A percentile compares a stretch with the other conserved stretches of the same genome.
These are phyloP conservation scores for Lochmaea crataegi DNA, from an alignment of 2,888 invertebrate species.

Conservation along the genomic window DNA sequence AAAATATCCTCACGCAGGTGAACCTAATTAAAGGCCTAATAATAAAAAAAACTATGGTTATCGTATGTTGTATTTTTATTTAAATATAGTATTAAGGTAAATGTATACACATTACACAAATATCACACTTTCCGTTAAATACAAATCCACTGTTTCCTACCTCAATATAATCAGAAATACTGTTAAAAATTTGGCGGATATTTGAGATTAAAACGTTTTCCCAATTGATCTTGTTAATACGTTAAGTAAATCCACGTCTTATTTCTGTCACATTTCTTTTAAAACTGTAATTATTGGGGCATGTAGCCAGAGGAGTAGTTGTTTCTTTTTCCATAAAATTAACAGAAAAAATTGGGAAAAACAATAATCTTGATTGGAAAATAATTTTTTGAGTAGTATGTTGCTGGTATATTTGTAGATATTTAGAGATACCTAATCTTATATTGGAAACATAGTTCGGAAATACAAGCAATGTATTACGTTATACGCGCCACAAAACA, in stretches of 20 bases:
- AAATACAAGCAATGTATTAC: background rate
- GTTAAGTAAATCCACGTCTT: too few relatives aligned
- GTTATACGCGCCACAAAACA: constrained; percentile 5
- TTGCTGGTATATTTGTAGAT: background rate
- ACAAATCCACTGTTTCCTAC: background rate
- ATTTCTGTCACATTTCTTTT: background rate
- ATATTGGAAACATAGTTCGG: background rate
- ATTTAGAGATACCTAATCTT: background rate
- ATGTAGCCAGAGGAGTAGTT: background rate
- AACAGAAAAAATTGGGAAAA: background rate
- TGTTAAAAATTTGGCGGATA: background rate
- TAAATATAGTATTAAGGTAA: background rate
- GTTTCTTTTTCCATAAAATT: background rate
- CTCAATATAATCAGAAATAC: background rate
- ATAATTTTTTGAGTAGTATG: background rate
- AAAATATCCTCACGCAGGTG: too few relatives aligned
- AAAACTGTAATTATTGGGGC: too few relatives aligned
- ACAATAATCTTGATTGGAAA: background rate
- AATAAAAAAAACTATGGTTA: background rate
- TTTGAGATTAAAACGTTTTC: background rate
- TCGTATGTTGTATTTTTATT: background rate
- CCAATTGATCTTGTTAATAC: background rate
- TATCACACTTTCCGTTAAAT: background rate
- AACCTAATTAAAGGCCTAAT: background rate
- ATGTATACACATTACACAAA: background rate